Conservation (phyloP, 2,797 vertebrate genomes). For the Sphaeramia orbicularis region DNA sequence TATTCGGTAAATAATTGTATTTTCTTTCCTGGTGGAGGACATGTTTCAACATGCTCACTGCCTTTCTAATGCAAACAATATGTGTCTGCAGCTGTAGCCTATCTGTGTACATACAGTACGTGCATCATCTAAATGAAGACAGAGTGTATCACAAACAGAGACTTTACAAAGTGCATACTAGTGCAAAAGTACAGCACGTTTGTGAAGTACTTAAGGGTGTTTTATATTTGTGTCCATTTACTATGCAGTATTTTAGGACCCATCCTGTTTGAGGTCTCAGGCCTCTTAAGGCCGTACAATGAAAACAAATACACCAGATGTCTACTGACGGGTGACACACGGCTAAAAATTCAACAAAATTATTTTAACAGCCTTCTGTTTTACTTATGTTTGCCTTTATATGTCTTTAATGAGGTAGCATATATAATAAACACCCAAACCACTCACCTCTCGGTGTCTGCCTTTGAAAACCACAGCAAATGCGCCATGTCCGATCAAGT, state of each 20-base stretch:
- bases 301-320: constrained; percentile 63
- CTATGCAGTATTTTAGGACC: constrained; percentile 30
- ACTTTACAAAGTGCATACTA: too few species aligned
- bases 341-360: not conserved
- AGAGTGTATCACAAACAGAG: too few species aligned
- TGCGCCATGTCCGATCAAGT: constrained; percentile 96
- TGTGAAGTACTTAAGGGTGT: not conserved
- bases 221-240: not conserved
- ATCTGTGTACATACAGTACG: not conserved
- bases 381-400: accelerated
- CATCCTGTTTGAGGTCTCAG: constrained; percentile 47
- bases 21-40: constrained; percentile 10
- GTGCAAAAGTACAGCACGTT: not conserved
- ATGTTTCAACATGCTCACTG: constrained; percentile 53
- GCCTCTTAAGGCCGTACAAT: constrained; percentile 80
- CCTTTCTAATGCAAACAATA: constrained; percentile 32
- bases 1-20: not conserved
- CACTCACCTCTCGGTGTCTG: constrained; percentile 92
- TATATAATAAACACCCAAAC: accelerated
- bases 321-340: not conserved
- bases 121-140: not conserved
- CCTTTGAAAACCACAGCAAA: constrained; percentile 98
- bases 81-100: constrained; percentile 22
- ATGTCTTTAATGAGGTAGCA: accelerated
- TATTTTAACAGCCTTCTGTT: accelerated